These are phyloP conservation scores for Thamnophis sirtalis DNA, from an alignment of 2,113 vertebrate genomes.

Conservation along the genomic window DNA sequence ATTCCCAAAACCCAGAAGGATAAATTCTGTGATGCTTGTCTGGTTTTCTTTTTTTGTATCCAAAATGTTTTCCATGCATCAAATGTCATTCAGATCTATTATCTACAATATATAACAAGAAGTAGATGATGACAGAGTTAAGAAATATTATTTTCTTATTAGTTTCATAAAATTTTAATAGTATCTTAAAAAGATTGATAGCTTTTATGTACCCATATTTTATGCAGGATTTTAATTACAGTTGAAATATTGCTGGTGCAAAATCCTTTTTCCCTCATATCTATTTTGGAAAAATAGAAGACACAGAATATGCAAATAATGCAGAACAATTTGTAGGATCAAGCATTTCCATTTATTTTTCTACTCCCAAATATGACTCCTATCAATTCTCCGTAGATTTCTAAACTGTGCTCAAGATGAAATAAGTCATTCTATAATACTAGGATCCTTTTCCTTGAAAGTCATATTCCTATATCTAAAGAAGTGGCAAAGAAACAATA, in stretches of 20 bases:
- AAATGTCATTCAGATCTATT: neutral
- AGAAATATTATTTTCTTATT: neutral
- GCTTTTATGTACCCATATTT: neutral
- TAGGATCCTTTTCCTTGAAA: neutral
- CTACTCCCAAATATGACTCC: neutral
- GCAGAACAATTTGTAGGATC: neutral
- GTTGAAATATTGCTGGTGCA: neutral
- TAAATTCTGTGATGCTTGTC: neutral
- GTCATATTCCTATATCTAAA: neutral
- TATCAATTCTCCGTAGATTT: neutral
- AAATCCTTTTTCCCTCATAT: neutral
- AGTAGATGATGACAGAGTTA: neutral
- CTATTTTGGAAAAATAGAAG: neutral
- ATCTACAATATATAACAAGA: neutral
- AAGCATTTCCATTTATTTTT: neutral
- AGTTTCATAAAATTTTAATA: neutral
- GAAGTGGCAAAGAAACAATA: too few species aligned
- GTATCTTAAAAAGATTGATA: neutral
- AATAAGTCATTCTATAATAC: neutral
- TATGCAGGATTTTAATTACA: neutral
- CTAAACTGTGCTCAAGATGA: neutral
- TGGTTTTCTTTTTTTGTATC: neutral
- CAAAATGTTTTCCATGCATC: neutral
- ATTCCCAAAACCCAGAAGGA: neutral
- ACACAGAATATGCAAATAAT: neutral